Evolutionary conservation across 2,888 invertebrate species (phyloP).

Genomic region (Euplagia quadripunctaria): DNA sequence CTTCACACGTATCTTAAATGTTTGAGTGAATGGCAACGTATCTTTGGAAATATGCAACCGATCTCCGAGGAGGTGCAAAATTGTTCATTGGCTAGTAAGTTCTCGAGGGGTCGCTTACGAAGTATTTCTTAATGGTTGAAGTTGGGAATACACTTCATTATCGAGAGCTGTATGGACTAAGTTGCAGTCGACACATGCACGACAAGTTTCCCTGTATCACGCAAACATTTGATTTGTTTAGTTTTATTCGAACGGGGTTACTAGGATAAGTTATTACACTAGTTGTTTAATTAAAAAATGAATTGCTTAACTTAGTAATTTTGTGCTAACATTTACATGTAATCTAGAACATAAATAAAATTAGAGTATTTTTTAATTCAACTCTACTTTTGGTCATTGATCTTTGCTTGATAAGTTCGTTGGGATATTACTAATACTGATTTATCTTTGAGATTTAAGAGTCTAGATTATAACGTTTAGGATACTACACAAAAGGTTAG

Average conservation of each 20-base stretch:
- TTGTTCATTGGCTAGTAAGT: constrained; percentile 27
- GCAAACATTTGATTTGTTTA: constrained; percentile 20
- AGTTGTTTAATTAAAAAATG: background rate
- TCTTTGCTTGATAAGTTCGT: background rate
- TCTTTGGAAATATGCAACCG: constrained; percentile 40
- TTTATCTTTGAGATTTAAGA: background rate
- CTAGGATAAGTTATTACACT: background rate
- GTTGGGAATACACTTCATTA: constrained; percentile 61
- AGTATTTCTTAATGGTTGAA: constrained; percentile 65
- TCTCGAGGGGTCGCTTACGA: constrained; percentile 45
- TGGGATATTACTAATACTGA: too few relatives aligned
- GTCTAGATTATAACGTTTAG: background rate
- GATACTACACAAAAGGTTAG: background rate
- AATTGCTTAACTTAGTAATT: background rate
- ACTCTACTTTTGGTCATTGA: background rate
- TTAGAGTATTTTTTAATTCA: background rate
- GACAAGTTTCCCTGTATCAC: constrained; percentile 14
- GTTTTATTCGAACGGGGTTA: constrained; percentile 4
- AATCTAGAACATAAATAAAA: background rate
- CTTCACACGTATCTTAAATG: background rate
- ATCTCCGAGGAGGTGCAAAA: constrained; percentile 31
- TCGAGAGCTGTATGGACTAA: constrained; percentile 46
- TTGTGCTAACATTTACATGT: background rate
- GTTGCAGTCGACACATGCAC: constrained; percentile 37
- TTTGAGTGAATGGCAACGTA: constrained; percentile 3